These are phyloP conservation scores for Acronicta aceris DNA, from an alignment of 2,888 invertebrate genomes.

Conservation along the genomic window DNA sequence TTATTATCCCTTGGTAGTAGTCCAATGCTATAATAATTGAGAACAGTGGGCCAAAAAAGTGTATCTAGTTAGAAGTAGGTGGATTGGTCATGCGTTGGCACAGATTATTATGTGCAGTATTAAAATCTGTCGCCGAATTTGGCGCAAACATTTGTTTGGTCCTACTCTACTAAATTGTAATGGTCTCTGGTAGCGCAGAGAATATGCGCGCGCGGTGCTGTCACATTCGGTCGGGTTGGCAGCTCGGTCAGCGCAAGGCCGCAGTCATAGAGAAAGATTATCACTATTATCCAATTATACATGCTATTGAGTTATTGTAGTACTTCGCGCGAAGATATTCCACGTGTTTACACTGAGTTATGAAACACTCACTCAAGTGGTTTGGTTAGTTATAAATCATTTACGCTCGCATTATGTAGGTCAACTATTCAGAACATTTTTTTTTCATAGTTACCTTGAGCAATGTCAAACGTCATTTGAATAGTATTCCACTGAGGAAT, in stretches of 20 bases:
- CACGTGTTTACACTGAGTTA: slow-evolving; percentile 60
- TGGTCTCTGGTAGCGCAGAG: slow-evolving; percentile 14
- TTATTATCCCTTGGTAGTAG: slow-evolving; percentile 84
- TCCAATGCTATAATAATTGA: slow-evolving; percentile 83
- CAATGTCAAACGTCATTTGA: slow-evolving; percentile 40
- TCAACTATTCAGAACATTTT: slow-evolving; percentile 50
- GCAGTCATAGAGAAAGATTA: slow-evolving; percentile 73
- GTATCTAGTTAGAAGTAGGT: slow-evolving; percentile 66
- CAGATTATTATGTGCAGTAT: slow-evolving; percentile 40
- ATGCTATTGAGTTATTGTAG: slow-evolving; percentile 75
- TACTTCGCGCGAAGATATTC: slow-evolving; percentile 65
- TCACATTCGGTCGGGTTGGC: slow-evolving; percentile 51
- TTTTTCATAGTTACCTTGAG: slow-evolving; percentile 40
- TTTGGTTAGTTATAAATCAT: slow-evolving; percentile 48
- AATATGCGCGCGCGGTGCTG: slow-evolving; percentile 18
- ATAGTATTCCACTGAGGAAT: slow-evolving; percentile 32
- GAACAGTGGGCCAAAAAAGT: slow-evolving; percentile 84
- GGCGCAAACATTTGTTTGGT: slow-evolving; percentile 59
- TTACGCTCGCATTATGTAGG: slow-evolving; percentile 45
- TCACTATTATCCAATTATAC: slow-evolving; percentile 83
- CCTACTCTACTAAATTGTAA: slow-evolving; percentile 43
- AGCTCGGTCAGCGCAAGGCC: slow-evolving; percentile 76
- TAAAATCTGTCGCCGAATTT: slow-evolving; percentile 58
- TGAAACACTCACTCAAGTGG: slow-evolving; percentile 56
- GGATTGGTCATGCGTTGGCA: slow-evolving; percentile 63